Base-by-base conservation (phyloP, 2,888 invertebrate genomes). In the Parapristionchus giblindavisi region DNA sequence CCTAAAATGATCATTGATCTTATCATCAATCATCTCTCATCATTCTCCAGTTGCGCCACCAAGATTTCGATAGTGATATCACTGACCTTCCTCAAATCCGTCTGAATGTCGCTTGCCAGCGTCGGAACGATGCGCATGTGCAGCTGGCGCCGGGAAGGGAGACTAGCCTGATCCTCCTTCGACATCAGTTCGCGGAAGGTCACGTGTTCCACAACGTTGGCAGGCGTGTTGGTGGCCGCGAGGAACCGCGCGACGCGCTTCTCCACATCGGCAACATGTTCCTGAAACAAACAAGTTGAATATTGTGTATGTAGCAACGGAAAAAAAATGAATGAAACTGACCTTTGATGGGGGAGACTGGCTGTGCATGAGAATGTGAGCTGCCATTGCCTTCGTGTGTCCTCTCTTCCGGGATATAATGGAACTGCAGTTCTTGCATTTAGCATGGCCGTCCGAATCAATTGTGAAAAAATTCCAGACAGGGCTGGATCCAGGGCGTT, bases 211-310 rank as follows among this genome's bases (percentile, higher is more conserved):
- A 61, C 61, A 5, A 61, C 61, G n/a, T 61, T 61, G 1, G 61
- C 61, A 2, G 61, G 3, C 11, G 61, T 61, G 38, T 61, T 61
- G 14, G 61, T 61, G 17, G 61, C 36, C 21, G 61, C 61, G 61
- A 36, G 61, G 36, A 61, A 61, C 5, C 38, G 2, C 2, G 61
- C 38, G 1, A 61, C 61, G 8, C 38, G 36, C 21, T 61, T 61
- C 61, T 61, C 61, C 8, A 61, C 3, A 29, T 61, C 61, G 2
- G 24, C 61, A 11, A 61, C 61, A 11, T 38, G 38, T 3, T 1
- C 38, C 61, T 61, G 61, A 27, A 58, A 58, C 58, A 58, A 6
- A 32, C 58, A 17, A 58, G 3, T 48, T 48, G 48, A 17, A 48
- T 14, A 48, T 48, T 48, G 48, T 8, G 17, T 17, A 17, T 8